Conservation (phyloP, 2,797 vertebrate genomes). For the Crenuchus spilurus region DNA sequence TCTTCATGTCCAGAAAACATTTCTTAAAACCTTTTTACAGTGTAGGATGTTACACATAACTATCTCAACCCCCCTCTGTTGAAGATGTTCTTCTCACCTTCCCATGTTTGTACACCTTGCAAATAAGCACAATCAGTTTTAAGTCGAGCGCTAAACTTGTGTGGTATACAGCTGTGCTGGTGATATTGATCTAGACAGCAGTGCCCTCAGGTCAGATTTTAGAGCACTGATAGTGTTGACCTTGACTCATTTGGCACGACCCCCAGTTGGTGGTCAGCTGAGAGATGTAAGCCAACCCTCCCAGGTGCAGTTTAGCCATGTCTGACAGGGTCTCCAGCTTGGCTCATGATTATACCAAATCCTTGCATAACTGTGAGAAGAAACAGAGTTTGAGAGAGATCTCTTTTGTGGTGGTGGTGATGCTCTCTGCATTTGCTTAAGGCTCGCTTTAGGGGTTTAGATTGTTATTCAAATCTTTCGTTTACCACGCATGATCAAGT, state of each 20-base stretch:
- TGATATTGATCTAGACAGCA: conserved; percentile 52
- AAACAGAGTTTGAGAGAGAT: conserved; percentile 21
- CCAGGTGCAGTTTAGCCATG: conserved; percentile 50
- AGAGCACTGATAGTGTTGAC: conserved; percentile 52
- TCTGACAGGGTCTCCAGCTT: conserved; percentile 38
- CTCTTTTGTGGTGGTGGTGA: not conserved
- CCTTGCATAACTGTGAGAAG: conserved; percentile 26
- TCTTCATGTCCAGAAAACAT: too few relatives aligned
- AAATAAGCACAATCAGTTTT: conserved; percentile 59
- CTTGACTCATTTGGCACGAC: conserved; percentile 58
- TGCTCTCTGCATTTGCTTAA: not conserved
- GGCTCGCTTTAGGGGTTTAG: not conserved
- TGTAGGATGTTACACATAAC: too few relatives aligned
- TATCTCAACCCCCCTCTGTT: not conserved
- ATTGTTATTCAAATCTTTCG: conserved; percentile 14
- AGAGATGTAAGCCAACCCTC: conserved; percentile 56
- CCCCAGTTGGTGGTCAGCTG: conserved; percentile 57
- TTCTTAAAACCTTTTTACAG: too few relatives aligned
- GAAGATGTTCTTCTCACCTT: conserved; percentile 31
- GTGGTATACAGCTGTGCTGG: conserved; percentile 26
- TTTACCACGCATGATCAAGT: conserved; percentile 18
- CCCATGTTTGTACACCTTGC: conserved; percentile 45
- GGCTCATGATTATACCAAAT: conserved; percentile 37
- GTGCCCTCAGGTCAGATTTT: conserved; percentile 52
- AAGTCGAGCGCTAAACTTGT: conserved; percentile 39